phyloP scores from a whole-genome alignment of 2,888 invertebrate genomes.

The Oligia strigilis region DNA sequence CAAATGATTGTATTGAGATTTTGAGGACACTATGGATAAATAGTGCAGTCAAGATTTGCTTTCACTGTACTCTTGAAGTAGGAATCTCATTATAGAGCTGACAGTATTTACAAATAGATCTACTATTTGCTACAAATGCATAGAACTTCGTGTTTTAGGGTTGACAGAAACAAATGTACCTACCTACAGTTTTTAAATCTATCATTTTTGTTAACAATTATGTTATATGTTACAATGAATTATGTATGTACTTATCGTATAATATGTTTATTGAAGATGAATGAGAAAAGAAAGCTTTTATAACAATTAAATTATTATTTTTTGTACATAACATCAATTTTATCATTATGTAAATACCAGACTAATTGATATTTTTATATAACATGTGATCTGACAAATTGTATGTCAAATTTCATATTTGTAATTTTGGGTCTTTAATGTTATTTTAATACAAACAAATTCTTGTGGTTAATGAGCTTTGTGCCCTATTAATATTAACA shows the following conservation, averaged over 20 bases:
- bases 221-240: slow-evolving; percentile 9
- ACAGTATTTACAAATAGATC: neutral
- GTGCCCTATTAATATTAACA: slow-evolving; percentile 3
- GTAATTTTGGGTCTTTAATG: slow-evolving; percentile 30
- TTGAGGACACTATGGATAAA: too few species aligned
- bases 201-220: slow-evolving; percentile 8
- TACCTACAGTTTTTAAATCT: neutral
- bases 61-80: neutral
- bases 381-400: slow-evolving; percentile 44
- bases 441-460: slow-evolving; percentile 29
- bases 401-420: slow-evolving; percentile 25
- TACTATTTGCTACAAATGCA: neutral
- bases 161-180: neutral
- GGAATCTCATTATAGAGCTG: neutral
- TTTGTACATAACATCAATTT: slow-evolving; percentile 44
- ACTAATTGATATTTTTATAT: slow-evolving; percentile 49
- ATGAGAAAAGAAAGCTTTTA: neutral
- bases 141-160: neutral
- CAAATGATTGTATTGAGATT: slow-evolving; percentile 4
- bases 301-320: slow-evolving; percentile 19
- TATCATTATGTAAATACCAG: slow-evolving; percentile 35
- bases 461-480: slow-evolving; percentile 19
- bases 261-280: neutral
- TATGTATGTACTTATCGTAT: slow-evolving; percentile 21
- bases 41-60: slow-evolving; percentile 6